Evolutionary conservation across 2,797 vertebrate genomes (phyloP).

Genomic region (Onychomys torridus): DNA sequence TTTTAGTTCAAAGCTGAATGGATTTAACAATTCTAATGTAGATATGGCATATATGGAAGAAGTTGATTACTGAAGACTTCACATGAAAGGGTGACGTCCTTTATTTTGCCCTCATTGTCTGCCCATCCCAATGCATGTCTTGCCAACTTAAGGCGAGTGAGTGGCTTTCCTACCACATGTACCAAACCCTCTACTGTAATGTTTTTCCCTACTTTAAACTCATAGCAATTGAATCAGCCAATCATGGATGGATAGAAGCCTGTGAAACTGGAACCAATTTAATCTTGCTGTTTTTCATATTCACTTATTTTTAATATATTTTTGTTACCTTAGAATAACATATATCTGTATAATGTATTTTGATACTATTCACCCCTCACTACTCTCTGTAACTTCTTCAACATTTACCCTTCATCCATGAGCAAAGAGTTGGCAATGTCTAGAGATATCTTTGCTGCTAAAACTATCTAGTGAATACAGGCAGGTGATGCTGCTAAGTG

Average conservation of each 20-base stretch:
- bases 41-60: not conserved
- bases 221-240: not conserved
- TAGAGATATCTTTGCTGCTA: not conserved
- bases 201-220: not conserved
- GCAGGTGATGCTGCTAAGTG: not conserved
- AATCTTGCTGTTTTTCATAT: not conserved
- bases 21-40: not conserved
- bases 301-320: not conserved
- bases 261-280: not conserved
- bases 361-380: not conserved
- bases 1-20: not conserved
- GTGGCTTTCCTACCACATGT: not conserved
- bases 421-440: not conserved
- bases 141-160: not conserved
- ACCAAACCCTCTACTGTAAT: not conserved
- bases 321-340: not conserved
- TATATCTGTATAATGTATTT: not conserved
- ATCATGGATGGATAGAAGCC: not conserved
- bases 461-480: not conserved
- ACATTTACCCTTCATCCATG: not conserved
- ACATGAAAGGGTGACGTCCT: not conserved
- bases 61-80: not conserved
- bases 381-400: not conserved
- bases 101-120: not conserved
- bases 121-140: not conserved